These are phyloP conservation scores for Silurus asotus DNA, from an alignment of 2,113 vertebrate genomes.

Conservation along the genomic window DNA sequence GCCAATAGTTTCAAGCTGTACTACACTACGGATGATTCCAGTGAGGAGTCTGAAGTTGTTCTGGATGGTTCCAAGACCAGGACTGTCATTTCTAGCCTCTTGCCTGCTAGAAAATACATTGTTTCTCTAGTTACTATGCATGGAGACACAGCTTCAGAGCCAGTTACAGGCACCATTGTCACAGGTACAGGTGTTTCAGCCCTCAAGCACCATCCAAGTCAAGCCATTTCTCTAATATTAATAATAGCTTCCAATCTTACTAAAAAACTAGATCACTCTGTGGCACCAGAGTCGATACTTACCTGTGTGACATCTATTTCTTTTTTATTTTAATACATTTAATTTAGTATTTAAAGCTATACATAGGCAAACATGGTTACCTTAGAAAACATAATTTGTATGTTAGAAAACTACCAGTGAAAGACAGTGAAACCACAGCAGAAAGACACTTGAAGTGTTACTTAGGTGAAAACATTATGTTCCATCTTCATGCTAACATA, in stretches of 20 bases:
- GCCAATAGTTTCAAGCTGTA: conserved; percentile 87
- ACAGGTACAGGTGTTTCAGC: conserved; percentile 79
- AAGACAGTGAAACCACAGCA: background rate
- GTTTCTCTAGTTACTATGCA: conserved; percentile 89
- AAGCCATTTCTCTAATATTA: too few relatives aligned
- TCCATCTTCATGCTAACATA: background rate
- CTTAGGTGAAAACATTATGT: background rate
- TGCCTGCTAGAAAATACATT: conserved; percentile 86
- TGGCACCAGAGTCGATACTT: background rate
- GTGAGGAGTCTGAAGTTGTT: conserved; percentile 79
- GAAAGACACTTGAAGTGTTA: background rate
- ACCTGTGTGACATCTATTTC: background rate
- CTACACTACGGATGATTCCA: conserved; percentile 81
- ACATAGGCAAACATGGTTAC: background rate
- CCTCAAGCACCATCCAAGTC: background rate
- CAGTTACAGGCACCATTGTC: conserved; percentile 82
- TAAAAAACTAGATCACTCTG: background rate
- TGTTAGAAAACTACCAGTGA: background rate
- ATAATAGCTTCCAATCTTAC: background rate
- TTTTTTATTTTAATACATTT: background rate
- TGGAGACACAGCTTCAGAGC: conserved; percentile 81
- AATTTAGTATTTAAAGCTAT: background rate
- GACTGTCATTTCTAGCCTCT: conserved; percentile 78
- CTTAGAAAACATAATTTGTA: background rate
- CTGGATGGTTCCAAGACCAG: conserved; percentile 85